Conservation (phyloP, 2,113 vertebrate genomes). For the Desmodus rotundus region DNA sequence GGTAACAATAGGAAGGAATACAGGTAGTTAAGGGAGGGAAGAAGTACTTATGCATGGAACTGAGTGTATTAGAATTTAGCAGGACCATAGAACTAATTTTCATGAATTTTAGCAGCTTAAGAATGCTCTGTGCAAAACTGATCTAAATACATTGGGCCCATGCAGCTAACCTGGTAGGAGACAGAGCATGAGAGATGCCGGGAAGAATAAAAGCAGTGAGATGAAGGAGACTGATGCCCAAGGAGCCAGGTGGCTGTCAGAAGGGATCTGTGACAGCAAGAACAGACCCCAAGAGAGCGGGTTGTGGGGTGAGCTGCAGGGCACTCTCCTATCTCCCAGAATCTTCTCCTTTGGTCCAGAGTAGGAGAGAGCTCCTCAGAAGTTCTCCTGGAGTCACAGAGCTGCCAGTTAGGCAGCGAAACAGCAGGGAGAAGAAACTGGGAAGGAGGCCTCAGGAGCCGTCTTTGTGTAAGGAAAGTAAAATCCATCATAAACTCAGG, state of each 20-base stretch:
- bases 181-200: not conserved
- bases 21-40: not conserved
- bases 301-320: not conserved
- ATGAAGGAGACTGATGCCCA: not conserved
- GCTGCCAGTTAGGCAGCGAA: not conserved
- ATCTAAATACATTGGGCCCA: not conserved
- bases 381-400: not conserved
- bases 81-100: not conserved
- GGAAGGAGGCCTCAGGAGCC: not conserved
- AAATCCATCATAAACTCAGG: not conserved
- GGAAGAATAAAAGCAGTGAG: too few species aligned
- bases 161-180: not conserved
- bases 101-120: not conserved
- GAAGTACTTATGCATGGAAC: not conserved
- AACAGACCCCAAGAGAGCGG: not conserved
- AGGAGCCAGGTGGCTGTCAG: not conserved
- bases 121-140: not conserved
- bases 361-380: not conserved
- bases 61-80: not conserved
- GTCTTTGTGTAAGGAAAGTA: not conserved
- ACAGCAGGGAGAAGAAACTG: not conserved
- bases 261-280: rapidly evolving
- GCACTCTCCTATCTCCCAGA: not conserved
- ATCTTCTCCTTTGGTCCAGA: not conserved
- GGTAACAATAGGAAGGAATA: not conserved